Evolutionary conservation across 2,888 invertebrate genomes (phyloP).

Genomic region (Petrolisthes cinctipes): DNA sequence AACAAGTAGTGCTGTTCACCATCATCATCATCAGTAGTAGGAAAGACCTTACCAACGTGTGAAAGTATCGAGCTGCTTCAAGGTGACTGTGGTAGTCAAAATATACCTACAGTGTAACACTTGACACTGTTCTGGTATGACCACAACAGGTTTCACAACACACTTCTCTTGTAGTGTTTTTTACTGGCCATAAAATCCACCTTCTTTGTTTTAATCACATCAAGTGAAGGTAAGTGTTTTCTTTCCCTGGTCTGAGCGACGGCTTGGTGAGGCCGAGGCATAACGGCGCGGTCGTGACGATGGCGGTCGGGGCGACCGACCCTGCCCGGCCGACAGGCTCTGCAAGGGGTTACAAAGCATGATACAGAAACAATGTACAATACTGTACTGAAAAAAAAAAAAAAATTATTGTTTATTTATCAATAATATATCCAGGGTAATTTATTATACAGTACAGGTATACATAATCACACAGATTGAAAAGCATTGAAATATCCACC

Average conservation of each 20-base stretch:
- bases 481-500: too few species aligned
- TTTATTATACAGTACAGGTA: too few species aligned
- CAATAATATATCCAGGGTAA: too few species aligned
- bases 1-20: not conserved
- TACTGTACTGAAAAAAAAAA: too few species aligned
- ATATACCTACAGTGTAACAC: not conserved
- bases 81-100: too few species aligned
- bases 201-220: slow-evolving; percentile 13
- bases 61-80: too few species aligned
- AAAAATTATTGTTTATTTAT: too few species aligned
- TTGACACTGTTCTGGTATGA: not conserved
- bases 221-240: slow-evolving; percentile 55
- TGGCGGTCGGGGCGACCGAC: slow-evolving; percentile 46
- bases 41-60: too few species aligned
- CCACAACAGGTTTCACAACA: not conserved
- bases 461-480: too few species aligned
- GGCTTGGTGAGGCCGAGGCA: slow-evolving; percentile 45
- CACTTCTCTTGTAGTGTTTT: not conserved
- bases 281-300: slow-evolving; percentile 44
- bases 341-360: not conserved
- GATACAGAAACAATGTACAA: too few species aligned
- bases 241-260: slow-evolving; percentile 49
- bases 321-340: slow-evolving; percentile 47
- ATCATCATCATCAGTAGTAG: too few species aligned
- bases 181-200: not conserved